A percentile compares a stretch with the other conserved stretches of the same genome.
phyloP scores from a whole-genome alignment of 1,140 invertebrate species.

The Andrena cerasifolii region DNA sequence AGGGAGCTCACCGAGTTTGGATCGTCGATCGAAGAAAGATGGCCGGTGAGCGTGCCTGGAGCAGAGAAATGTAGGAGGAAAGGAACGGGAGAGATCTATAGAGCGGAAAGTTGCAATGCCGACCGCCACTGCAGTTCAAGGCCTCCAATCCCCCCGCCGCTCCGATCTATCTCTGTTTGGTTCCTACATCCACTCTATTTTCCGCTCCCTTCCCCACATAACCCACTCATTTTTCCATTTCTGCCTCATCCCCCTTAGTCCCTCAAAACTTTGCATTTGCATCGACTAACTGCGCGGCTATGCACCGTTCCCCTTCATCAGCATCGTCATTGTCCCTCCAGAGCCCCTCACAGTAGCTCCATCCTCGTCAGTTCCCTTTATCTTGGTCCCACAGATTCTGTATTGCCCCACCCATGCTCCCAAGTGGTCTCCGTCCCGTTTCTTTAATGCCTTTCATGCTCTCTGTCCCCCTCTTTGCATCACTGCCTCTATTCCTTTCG shows the following conservation, averaged over 20 bases:
- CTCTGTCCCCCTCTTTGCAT: neutral
- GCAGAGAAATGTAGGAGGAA: neutral
- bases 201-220: conserved; percentile 11
- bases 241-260: conserved; percentile 19
- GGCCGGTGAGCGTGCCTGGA: neutral
- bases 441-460: neutral
- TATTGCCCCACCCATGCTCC: neutral
- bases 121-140: conserved; percentile 56
- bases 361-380: no score
- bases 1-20: neutral
- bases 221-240: neutral
- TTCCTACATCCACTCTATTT: conserved; percentile 52
- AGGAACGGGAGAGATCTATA: neutral
- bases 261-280: conserved; percentile 13
- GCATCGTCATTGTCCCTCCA: no score
- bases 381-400: conserved; percentile 3
- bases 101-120: conserved; percentile 58
- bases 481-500: neutral
- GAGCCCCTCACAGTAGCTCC: no score
- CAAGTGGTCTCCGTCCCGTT: neutral
- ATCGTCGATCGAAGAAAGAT: conserved; percentile 27
- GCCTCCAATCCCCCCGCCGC: conserved; percentile 29
- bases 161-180: conserved; percentile 19
- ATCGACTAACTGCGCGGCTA: neutral
- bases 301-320: no score